phyloP scores from a whole-genome alignment of 2,888 invertebrate genomes.

The Nephrotoma flavescens region DNA sequence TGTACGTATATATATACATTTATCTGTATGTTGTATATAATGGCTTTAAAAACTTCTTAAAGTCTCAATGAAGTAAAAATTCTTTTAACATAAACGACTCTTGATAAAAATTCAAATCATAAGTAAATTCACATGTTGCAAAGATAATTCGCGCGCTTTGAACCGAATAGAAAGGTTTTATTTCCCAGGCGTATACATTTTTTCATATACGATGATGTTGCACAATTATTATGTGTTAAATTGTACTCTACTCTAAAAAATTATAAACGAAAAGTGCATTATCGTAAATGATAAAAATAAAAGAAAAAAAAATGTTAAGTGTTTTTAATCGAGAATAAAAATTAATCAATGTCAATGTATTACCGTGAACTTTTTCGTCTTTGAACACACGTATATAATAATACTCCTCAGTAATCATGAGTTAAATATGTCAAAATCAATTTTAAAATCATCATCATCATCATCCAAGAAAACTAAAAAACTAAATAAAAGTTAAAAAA shows the following conservation, averaged over 20 bases:
- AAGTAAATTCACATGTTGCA: slow-evolving; percentile 10
- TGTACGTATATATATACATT: neutral
- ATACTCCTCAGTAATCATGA: neutral
- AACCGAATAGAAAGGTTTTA: neutral
- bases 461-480: neutral
- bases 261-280: neutral
- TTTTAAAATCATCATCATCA: neutral
- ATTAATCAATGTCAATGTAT: neutral
- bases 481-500: neutral
- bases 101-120: slow-evolving; percentile 2
- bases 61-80: neutral
- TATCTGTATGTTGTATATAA: neutral
- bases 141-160: slow-evolving; percentile 9
- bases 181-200: neutral
- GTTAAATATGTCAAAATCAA: neutral
- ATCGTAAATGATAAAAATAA: neutral
- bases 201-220: neutral
- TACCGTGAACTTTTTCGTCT: neutral
- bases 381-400: neutral
- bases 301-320: neutral
- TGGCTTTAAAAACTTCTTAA: neutral
- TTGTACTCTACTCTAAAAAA: neutral
- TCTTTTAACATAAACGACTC: neutral
- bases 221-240: neutral
- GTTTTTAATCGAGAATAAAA: neutral